Evolutionary conservation across 2,888 invertebrate species (phyloP).

Genomic region (Sarcophaga caerulescens): DNA sequence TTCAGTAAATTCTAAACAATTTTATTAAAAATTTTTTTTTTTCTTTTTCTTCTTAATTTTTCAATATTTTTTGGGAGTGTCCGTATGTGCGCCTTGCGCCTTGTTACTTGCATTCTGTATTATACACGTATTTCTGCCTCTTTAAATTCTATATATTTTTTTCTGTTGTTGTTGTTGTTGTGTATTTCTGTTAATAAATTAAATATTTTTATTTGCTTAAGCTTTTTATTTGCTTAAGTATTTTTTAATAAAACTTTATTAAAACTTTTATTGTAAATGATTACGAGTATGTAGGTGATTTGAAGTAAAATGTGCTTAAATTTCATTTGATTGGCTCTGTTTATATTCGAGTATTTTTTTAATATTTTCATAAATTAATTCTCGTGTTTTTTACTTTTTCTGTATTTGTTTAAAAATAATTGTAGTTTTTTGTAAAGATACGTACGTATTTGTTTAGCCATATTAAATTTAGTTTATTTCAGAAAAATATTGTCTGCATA

Average conservation of each 20-base stretch:
- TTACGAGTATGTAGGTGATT: not conserved
- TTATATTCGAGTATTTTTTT: not conserved
- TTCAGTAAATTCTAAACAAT: slow-evolving; percentile 3
- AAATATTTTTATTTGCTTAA: not conserved
- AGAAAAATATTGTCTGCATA: not conserved
- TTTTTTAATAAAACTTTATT: not conserved
- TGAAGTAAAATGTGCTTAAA: not conserved
- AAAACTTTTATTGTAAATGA: not conserved
- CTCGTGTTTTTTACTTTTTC: not conserved
- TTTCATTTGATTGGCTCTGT: not conserved
- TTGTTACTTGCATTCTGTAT: too few relatives aligned
- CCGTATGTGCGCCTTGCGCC: slow-evolving; percentile 33
- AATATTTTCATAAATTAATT: not conserved
- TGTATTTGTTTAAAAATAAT: not conserved
- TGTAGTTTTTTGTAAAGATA: not conserved
- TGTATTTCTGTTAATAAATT: too few relatives aligned
- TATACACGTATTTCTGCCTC: not conserved
- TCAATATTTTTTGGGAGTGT: slow-evolving; percentile 25
- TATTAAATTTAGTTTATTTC: not conserved
- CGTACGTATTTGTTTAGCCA: not conserved
- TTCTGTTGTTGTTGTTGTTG: not conserved
- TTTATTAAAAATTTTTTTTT: not conserved
- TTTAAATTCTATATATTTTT: slow-evolving; percentile 28
- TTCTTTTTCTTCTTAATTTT: too few relatives aligned
- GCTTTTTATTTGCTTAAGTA: not conserved